Evolutionary conservation across 2,888 invertebrate genomes (phyloP).

Genomic region (Danaus chrysippus): DNA sequence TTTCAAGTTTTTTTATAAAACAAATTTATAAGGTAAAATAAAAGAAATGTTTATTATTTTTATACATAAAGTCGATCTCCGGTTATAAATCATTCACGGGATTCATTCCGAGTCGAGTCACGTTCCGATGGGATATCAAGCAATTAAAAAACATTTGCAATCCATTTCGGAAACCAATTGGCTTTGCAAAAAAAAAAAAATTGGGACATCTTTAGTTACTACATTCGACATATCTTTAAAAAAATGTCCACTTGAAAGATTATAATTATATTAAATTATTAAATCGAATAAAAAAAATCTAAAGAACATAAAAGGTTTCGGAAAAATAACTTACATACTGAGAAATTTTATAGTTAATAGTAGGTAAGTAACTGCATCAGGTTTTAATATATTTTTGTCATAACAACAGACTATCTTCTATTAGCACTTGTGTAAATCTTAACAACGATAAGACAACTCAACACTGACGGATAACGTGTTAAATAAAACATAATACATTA

Average conservation of each 20-base stretch:
- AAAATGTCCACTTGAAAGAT: no score
- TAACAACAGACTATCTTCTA: slow-evolving; percentile 11
- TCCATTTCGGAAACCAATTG: background rate
- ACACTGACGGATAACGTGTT: no score
- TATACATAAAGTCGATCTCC: background rate
- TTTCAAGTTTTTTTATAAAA: background rate
- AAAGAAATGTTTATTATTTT: background rate
- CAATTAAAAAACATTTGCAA: slow-evolving; percentile 3
- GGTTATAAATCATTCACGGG: background rate
- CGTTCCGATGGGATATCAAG: background rate
- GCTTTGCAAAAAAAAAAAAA: no score
- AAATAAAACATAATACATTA: no score
- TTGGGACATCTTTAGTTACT: background rate
- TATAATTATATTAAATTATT: no score
- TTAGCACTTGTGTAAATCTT: slow-evolving; percentile 24
- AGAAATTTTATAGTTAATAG: no score
- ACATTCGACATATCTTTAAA: background rate
- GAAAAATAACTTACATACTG: no score
- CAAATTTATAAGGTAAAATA: background rate
- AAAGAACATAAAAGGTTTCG: no score
- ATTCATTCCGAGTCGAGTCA: background rate
- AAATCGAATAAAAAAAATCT: no score
- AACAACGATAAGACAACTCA: slow-evolving; percentile 7
- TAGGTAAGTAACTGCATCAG: no score
- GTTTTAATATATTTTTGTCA: background rate